Conservation (phyloP, 2,888 invertebrate species). For the Embidobia sp. region DNA sequence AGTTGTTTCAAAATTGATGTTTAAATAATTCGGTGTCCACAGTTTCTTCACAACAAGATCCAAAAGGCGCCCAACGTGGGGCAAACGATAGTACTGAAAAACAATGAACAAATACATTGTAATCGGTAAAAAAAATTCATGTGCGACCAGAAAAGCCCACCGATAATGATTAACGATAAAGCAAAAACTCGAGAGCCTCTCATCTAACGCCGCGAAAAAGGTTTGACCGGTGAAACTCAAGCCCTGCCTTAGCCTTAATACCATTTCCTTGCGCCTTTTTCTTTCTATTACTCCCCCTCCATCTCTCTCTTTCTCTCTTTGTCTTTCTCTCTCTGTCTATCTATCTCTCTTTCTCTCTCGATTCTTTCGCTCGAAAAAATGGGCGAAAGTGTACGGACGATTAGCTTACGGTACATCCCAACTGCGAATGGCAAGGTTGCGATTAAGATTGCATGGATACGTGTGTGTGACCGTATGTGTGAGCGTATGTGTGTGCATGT, state of each 20-base stretch:
- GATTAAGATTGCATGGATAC: constrained; percentile 53
- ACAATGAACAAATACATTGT: no score
- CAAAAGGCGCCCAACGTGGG: no score
- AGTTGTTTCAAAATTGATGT: no score
- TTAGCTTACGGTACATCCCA: constrained; percentile 59
- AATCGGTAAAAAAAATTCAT: constrained; percentile 4
- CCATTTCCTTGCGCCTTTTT: constrained; percentile 34
- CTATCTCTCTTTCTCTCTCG: constrained; percentile 15
- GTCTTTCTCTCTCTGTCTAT: constrained; percentile 18
- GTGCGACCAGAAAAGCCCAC: constrained; percentile 39
- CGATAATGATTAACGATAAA: constrained; percentile 46
- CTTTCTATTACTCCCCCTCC: constrained; percentile 15
- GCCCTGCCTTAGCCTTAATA: constrained; percentile 47
- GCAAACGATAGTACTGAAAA: no score
- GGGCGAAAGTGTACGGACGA: constrained; percentile 60
- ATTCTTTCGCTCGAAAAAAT: constrained; percentile 42
- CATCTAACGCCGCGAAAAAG: constrained; percentile 30
- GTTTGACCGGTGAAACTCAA: constrained; percentile 47
- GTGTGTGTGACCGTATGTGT: constrained; percentile 5
- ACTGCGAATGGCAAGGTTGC: constrained; percentile 56
- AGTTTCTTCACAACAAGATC: no score
- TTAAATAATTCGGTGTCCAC: no score
- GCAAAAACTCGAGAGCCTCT: constrained; percentile 43
- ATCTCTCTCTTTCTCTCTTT: constrained; percentile 26
- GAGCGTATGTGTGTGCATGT: constrained; percentile 9